Evolutionary conservation across 2,797 vertebrate species (phyloP), one percentile per base, ranked within the genome.

Genomic region (Carduelis carduelis): DNA sequence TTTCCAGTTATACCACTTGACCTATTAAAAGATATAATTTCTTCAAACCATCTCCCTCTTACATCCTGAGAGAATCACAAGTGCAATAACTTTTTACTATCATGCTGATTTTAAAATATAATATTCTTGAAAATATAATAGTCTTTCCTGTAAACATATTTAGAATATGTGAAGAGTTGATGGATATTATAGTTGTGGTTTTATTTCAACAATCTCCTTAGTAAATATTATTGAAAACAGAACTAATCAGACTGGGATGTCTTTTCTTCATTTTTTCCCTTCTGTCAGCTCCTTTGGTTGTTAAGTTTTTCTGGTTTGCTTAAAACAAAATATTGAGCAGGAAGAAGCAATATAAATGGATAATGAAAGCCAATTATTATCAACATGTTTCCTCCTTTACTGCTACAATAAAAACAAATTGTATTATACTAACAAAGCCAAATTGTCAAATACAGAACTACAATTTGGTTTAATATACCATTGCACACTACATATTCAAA

Each of bases 341-440:
- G 57, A 94, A 91, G 77, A 83, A 88, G 50, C 49, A 80, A 76
- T 91, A 75, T 65, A 93, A 94, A 94, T 70, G 64, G 90, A 77
- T 94, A 91, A 95, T 77, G 86, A 92, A 90, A 85, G 76, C 32
- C 95, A 95, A 93, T 92, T 85, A 81, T 88, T 96, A 95, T 76
- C 50, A 92, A 90, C 95, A 92, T 71, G 52, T 68, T 92, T 83
- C 88, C 57, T 61, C 89, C 61, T 93, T 93, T 78, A 65, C 37
- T 84, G 60, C 68, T 75, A 61, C 82, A 92, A 95, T 96, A 96
- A 95, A 95, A 95, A 5, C 47, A 94, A 97, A 96, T 93, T 87
- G 39, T 47, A 57, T 93, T 95, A 85, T 32, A 57, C 52, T 89
- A 95, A 95, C 84, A 93, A 85, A 95, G 72, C 60, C 71, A 94